A percentile compares a stretch with the other conserved stretches of the same genome.
Evolutionary conservation across 2,888 invertebrate genomes (phyloP).

Genomic region (Nomada hirtipes): DNA sequence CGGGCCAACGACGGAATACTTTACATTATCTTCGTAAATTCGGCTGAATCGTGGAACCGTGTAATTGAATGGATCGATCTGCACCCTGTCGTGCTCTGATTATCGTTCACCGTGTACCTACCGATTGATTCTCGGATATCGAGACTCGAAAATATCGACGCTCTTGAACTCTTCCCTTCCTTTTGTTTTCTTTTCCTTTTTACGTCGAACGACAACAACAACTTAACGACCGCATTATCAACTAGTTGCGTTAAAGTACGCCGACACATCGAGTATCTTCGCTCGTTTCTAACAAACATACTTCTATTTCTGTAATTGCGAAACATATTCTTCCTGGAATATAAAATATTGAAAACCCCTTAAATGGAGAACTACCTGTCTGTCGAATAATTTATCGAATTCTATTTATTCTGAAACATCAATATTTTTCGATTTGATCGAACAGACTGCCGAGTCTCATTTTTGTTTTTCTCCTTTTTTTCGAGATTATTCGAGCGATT

Average conservation of each 20-base stretch:
- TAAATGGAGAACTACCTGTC: background rate
- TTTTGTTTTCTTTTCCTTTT: no score
- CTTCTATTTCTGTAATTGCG: no score
- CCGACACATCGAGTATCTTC: background rate
- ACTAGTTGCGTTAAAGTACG: background rate
- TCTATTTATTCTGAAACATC: background rate
- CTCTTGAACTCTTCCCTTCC: background rate
- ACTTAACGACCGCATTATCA: conserved; percentile 8
- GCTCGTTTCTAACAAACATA: background rate
- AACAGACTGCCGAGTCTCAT: no score
- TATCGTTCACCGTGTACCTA: conserved; percentile 33
- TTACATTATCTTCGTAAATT: conserved; percentile 35
- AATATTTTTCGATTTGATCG: background rate
- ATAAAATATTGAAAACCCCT: no score
- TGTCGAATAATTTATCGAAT: background rate
- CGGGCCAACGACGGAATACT: conserved; percentile 25
- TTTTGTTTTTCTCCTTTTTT: background rate
- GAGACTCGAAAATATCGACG: background rate
- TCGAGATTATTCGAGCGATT: background rate
- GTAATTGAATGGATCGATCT: conserved; percentile 48
- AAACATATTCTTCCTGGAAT: no score
- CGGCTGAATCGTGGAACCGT: conserved; percentile 3
- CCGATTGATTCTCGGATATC: conserved; percentile 28
- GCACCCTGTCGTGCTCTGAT: conserved; percentile 27
- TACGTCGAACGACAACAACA: background rate